Evolutionary conservation across 2,797 vertebrate genomes (phyloP).

Genomic region (Ctenosaura bakeri): DNA sequence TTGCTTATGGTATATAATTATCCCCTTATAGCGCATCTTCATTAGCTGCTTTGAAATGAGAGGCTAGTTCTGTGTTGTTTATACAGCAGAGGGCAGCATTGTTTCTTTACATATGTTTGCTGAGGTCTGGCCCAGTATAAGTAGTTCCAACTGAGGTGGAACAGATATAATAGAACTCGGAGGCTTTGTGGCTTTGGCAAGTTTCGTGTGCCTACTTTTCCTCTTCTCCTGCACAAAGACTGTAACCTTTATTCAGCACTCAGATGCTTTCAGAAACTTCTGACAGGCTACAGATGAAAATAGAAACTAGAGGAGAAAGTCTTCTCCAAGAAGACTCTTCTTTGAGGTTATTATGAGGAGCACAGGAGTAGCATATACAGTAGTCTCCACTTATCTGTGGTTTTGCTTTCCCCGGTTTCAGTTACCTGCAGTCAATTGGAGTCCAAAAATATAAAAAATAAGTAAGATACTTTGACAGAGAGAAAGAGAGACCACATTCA

Average conservation of each 20-base stretch:
- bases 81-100: background rate
- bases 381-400: too few species aligned
- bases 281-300: background rate
- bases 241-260: background rate
- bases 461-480: too few species aligned
- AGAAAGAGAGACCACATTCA: too few species aligned
- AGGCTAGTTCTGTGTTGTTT: background rate
- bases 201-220: too few species aligned
- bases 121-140: background rate
- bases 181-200: background rate
- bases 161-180: background rate
- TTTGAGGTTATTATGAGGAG: background rate
- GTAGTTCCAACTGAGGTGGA: background rate
- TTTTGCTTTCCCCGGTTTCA: too few species aligned
- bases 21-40: background rate
- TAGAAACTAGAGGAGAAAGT: background rate
- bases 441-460: too few species aligned
- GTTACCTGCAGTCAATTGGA: too few species aligned
- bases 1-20: background rate
- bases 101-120: rapidly evolving
- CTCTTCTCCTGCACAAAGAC: background rate
- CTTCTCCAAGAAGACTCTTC: background rate
- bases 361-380: too few species aligned
- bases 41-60: background rate
- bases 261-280: background rate